Conservation (phyloP, 2,113 vertebrate genomes). For the human (Homo sapiens) region DNA sequence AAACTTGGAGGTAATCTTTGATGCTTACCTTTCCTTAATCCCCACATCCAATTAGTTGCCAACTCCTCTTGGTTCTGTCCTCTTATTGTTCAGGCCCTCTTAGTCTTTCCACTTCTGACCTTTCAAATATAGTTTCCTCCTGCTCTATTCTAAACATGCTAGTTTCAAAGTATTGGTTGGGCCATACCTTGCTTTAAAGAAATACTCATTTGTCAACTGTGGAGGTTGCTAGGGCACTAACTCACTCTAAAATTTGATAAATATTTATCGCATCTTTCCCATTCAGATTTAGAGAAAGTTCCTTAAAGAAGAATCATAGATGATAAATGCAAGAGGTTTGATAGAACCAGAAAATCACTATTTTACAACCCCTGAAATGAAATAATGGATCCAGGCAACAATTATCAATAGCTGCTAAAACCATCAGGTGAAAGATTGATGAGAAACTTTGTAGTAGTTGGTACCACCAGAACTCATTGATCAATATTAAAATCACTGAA, state of each 20-base stretch:
- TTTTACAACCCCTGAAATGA: conserved; percentile 18
- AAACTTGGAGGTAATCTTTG: not conserved
- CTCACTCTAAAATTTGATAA: conserved; percentile 4
- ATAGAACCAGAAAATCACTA: not conserved
- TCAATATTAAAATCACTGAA: not conserved
- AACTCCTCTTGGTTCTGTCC: not conserved
- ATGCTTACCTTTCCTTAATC: not conserved
- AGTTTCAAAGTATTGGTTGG: not conserved
- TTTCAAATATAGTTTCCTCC: not conserved
- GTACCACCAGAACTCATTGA: not conserved
- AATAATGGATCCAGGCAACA: not conserved
- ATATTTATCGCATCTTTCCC: not conserved
- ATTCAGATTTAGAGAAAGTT: not conserved
- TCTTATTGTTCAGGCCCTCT: not conserved
- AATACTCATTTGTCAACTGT: not conserved
- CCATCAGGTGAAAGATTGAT: not conserved
- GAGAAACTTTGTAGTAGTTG: not conserved
- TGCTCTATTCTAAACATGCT: not conserved
- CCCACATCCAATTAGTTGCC: not conserved
- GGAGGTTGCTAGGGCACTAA: not conserved
- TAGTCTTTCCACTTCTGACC: not conserved
- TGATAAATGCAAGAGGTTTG: not conserved
- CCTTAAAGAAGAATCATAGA: not conserved
- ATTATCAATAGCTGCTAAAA: not conserved
- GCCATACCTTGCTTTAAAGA: not conserved